Conservation (phyloP, 2,888 invertebrate genomes). For the Hypolimnas misippus region DNA sequence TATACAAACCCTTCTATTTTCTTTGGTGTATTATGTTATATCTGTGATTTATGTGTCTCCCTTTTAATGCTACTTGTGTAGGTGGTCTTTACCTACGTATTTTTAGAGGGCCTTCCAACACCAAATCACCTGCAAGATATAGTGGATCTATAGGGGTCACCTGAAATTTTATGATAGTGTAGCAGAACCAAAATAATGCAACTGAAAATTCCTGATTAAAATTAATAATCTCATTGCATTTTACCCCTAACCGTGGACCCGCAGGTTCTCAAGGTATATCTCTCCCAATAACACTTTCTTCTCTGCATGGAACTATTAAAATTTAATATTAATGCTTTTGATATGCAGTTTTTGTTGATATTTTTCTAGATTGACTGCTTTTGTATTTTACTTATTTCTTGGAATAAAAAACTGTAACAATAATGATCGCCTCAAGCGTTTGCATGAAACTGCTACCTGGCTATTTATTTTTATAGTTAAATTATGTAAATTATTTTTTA, state of each 20-base stretch:
- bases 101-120: constrained; percentile 61
- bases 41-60: constrained; percentile 68
- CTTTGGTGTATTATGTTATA: constrained; percentile 77
- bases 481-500: constrained; percentile 14
- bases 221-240: constrained; percentile 82
- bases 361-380: constrained; percentile 23
- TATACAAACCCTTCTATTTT: constrained; percentile 64
- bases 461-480: constrained; percentile 27
- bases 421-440: constrained; percentile 31
- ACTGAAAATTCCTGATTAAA: constrained; percentile 73
- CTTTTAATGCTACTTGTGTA: constrained; percentile 61
- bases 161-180: constrained; percentile 60
- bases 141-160: constrained; percentile 73
- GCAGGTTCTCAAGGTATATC: constrained; percentile 85
- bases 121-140: constrained; percentile 53
- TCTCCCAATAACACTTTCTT: constrained; percentile 80
- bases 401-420: constrained; percentile 2
- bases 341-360: constrained; percentile 45
- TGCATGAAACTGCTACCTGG: constrained; percentile 39
- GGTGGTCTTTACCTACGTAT: constrained; percentile 60
- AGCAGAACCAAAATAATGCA: constrained; percentile 60
- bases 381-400: constrained; percentile 25
- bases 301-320: constrained; percentile 70
- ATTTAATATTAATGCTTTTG: constrained; percentile 47
- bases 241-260: constrained; percentile 81